Evolutionary conservation across 2,113 vertebrate species (phyloP).

Genomic region (Notarius lentiginosus): DNA sequence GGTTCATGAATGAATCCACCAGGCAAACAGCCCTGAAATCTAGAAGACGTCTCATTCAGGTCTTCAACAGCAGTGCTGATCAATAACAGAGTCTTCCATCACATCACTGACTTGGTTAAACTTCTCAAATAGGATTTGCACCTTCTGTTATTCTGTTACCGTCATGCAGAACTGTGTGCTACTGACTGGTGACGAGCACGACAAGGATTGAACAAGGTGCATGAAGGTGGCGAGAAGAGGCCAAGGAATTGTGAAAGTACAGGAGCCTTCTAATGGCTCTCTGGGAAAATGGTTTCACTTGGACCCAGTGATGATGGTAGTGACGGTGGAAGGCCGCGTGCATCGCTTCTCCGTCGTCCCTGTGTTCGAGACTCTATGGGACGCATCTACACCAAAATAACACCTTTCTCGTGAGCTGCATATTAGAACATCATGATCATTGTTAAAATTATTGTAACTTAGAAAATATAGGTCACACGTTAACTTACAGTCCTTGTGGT

Average conservation of each 20-base stretch:
- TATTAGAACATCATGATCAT: conserved; percentile 3
- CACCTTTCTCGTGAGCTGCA: conserved; percentile 35
- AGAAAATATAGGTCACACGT: not conserved
- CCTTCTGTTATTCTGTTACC: conserved; percentile 7
- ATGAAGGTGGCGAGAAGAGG: conserved; percentile 13
- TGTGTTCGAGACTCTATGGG: conserved; percentile 21
- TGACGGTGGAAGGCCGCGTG: conserved; percentile 89
- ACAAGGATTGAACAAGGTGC: conserved; percentile 43
- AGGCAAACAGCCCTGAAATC: conserved; percentile 3
- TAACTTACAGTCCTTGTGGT: conserved; percentile 87
- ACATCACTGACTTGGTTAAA: not conserved
- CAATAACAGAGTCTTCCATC: conserved; percentile 11
- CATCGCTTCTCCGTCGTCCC: conserved; percentile 73
- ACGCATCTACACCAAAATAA: conserved; percentile 41
- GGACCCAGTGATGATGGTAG: conserved; percentile 90
- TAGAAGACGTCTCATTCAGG: not conserved
- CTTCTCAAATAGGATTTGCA: conserved; percentile 8
- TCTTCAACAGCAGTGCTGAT: conserved; percentile 5
- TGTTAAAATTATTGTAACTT: not conserved
- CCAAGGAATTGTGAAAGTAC: conserved; percentile 1
- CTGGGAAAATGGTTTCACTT: conserved; percentile 83
- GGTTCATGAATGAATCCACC: not conserved
- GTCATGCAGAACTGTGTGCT: conserved; percentile 25
- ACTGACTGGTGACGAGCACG: conserved; percentile 1
- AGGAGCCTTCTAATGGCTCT: conserved; percentile 66